phyloP scores from a whole-genome alignment of 2,113 vertebrate species.

The Neopipo cinnamomea region DNA sequence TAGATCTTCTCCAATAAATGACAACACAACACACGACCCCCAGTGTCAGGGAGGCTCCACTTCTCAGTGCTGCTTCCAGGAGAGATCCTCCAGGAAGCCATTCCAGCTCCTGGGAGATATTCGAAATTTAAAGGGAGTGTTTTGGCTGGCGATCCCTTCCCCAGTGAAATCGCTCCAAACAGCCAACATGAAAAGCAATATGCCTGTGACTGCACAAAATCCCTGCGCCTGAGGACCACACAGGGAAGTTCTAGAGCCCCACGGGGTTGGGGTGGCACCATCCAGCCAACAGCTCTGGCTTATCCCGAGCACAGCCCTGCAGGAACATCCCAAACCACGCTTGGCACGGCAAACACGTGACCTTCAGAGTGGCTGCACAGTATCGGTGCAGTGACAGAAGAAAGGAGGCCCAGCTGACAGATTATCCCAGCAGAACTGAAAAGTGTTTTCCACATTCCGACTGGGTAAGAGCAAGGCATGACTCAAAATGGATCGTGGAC shows the following conservation, averaged over 20 bases:
- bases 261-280: fast-evolving
- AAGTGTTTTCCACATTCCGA: neutral
- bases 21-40: neutral
- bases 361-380: neutral
- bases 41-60: neutral
- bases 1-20: neutral
- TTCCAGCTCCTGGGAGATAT: neutral
- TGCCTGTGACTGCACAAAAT: neutral
- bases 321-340: neutral
- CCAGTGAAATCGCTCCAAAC: neutral
- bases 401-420: neutral
- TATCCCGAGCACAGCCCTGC: neutral
- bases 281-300: neutral
- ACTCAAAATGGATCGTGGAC: neutral
- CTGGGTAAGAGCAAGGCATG: neutral
- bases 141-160: neutral
- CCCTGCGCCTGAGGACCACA: neutral
- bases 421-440: neutral
- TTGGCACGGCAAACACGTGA: neutral
- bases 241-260: neutral
- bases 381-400: neutral
- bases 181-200: neutral
- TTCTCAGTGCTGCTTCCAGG: neutral
- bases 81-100: neutral
- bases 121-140: neutral